Evolutionary conservation across 2,113 vertebrate species (phyloP).

Genomic region (Lepisosteus oculatus): DNA sequence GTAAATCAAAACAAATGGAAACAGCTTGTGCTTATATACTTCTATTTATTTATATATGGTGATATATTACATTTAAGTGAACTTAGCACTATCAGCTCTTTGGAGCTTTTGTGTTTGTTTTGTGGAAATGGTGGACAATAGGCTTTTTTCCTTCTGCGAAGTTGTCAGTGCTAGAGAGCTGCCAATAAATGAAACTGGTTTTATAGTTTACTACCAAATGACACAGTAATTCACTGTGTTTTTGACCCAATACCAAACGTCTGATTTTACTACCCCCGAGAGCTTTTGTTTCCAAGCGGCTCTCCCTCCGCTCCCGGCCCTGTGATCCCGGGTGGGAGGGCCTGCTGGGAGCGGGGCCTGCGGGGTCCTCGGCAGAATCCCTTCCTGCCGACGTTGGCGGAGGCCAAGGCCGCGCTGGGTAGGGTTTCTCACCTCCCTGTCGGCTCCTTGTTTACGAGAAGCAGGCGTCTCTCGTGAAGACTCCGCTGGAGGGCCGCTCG

Average conservation of each 20-base stretch:
- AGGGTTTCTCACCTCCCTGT: conserved; percentile 47
- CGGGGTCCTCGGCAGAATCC: background rate
- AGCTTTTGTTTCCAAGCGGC: background rate
- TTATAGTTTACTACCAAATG: background rate
- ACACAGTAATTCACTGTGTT: background rate
- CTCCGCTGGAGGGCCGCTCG: conserved; percentile 50
- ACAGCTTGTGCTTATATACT: too few relatives aligned
- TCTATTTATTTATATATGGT: too few relatives aligned
- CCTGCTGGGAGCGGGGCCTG: background rate
- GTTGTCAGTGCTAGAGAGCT: background rate
- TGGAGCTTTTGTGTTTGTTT: too few relatives aligned
- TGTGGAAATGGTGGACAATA: too few relatives aligned
- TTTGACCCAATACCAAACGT: background rate
- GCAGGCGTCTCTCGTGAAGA: conserved; percentile 59
- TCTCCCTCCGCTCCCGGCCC: background rate
- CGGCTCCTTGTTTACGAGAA: conserved; percentile 51
- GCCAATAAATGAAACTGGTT: background rate
- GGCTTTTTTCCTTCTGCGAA: background rate
- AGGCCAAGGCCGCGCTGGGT: conserved; percentile 41
- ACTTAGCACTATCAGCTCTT: too few relatives aligned
- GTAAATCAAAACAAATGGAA: too few relatives aligned
- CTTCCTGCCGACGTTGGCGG: conserved; percentile 45
- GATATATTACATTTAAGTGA: too few relatives aligned
- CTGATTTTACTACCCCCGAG: background rate
- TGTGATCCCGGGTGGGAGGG: background rate